phyloP scores from a whole-genome alignment of 2,888 invertebrate genomes.

The Dyspetes luteomarginatus region DNA sequence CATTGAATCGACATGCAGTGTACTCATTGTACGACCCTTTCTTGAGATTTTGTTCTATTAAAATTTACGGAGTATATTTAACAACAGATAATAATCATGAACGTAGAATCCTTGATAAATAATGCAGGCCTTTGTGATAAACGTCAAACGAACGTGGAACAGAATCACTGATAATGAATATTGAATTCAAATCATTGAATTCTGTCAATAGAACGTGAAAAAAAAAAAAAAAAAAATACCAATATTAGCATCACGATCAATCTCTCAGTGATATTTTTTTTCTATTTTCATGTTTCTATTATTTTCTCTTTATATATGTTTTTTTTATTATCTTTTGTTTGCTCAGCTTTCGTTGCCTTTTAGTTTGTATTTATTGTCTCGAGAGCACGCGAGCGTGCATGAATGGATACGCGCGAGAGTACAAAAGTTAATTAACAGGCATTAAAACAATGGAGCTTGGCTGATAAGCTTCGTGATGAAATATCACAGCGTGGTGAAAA shows the following conservation, averaged over 20 bases:
- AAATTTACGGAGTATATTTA: too few species aligned
- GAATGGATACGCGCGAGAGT: conserved; percentile 27
- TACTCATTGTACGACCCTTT: not conserved
- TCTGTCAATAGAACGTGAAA: not conserved
- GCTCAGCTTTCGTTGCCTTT: conserved; percentile 1
- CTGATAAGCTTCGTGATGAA: conserved; percentile 35
- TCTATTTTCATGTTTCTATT: not conserved
- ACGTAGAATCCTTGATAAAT: not conserved
- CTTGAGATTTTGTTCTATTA: not conserved
- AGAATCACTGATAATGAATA: not conserved
- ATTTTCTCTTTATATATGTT: not conserved
- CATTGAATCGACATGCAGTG: not conserved
- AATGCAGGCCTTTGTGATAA: not conserved
- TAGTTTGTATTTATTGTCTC: not conserved
- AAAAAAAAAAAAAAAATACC: not conserved
- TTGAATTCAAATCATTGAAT: too few species aligned
- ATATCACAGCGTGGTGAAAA: conserved; percentile 21
- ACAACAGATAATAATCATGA: not conserved
- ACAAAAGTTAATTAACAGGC: conserved; percentile 49
- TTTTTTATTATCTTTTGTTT: not conserved
- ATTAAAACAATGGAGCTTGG: conserved; percentile 29
- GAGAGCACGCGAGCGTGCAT: conserved; percentile 32
- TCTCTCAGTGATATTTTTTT: not conserved
- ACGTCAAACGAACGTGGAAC: not conserved
- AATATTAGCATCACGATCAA: not conserved